Evolutionary conservation across 2,113 vertebrate genomes (phyloP).

Genomic region (Pipra filicauda): DNA sequence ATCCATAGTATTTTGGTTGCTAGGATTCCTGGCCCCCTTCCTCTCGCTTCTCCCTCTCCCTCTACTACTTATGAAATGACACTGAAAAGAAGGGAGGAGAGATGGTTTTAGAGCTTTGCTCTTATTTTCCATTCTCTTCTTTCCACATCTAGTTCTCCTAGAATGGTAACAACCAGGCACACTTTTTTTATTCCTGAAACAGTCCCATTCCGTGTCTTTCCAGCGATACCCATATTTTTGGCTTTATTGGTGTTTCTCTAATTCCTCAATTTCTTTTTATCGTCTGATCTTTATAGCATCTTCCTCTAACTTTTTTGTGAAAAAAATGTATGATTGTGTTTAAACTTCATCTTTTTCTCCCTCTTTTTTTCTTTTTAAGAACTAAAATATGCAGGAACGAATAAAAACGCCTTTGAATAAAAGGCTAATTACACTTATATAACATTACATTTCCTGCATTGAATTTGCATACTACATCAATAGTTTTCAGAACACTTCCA

Average conservation of each 20-base stretch:
- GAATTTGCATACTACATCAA: slow-evolving; percentile 60
- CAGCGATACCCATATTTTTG: not conserved
- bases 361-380: not conserved
- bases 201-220: not conserved
- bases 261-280: not conserved
- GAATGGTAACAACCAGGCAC: not conserved
- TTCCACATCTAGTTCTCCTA: not conserved
- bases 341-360: not conserved
- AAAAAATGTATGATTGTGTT: not conserved
- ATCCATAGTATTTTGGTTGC: slow-evolving; percentile 28
- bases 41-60: not conserved
- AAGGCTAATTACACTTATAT: slow-evolving; percentile 31
- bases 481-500: slow-evolving; percentile 62
- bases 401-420: slow-evolving; percentile 31
- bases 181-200: not conserved
- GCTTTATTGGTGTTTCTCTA: not conserved
- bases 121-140: slow-evolving; percentile 18
- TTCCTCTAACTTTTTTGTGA: not conserved
- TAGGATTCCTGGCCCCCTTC: slow-evolving; percentile 36
- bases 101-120: not conserved
- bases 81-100: not conserved
- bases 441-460: slow-evolving; percentile 31
- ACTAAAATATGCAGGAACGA: not conserved
- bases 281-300: not conserved
- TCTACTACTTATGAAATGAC: not conserved